Percentiles rank a stretch among this genome's conserved stretches.
Conservation (phyloP, 2,888 invertebrate genomes). For the Scaptomyza parva region DNA sequence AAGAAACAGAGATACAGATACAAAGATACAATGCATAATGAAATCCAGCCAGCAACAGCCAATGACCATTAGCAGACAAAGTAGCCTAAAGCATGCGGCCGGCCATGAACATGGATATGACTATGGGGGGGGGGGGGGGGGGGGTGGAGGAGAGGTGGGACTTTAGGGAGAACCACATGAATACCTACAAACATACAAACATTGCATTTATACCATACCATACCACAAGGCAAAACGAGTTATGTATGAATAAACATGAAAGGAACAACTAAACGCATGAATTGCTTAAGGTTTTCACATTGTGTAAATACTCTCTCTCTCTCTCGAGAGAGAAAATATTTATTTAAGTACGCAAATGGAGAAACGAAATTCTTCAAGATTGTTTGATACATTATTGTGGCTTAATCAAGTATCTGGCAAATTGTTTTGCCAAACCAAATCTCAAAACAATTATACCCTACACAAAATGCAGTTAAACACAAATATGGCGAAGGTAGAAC, state of each 20-base stretch:
- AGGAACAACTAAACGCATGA: constrained; percentile 22
- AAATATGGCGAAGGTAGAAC: constrained; percentile 50
- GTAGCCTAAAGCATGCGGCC: constrained; percentile 58
- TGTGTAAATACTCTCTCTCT: constrained; percentile 22
- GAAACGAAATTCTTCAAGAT: no score
- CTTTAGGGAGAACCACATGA: constrained; percentile 21
- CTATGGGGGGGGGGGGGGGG: background rate
- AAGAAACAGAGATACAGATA: constrained; percentile 20
- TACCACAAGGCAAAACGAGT: constrained; percentile 59
- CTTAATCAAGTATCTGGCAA: background rate
- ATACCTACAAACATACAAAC: constrained; percentile 21
- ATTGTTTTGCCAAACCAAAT: background rate
- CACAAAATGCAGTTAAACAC: constrained; percentile 37
- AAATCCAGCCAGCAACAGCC: constrained; percentile 66
- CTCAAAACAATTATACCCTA: background rate
- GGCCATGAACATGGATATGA: constrained; percentile 41
- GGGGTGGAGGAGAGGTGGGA: no score
- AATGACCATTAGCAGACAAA: constrained; percentile 72
- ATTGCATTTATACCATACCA: constrained; percentile 39
- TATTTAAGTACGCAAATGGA: no score
- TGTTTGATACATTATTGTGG: background rate
- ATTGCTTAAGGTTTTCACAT: background rate
- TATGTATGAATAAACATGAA: constrained; percentile 76
- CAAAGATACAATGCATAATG: constrained; percentile 67
- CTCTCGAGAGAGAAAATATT: background rate